phyloP scores from a whole-genome alignment of 2,113 vertebrate genomes.

The Numida meleagris region DNA sequence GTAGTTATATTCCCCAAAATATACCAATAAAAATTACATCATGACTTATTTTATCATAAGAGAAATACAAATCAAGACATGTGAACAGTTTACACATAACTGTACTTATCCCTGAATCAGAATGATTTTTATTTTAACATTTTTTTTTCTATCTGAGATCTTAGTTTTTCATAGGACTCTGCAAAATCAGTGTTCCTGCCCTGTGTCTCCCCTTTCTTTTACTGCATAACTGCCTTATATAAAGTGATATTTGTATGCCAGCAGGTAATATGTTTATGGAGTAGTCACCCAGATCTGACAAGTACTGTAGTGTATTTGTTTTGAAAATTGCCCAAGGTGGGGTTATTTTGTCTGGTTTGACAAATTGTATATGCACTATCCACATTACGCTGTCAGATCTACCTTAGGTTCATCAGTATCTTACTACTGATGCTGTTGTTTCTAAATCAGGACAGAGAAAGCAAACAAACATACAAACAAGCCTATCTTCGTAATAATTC shows the following conservation, averaged over 20 bases:
- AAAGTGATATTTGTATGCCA: slow-evolving; percentile 57
- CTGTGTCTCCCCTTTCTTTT: slow-evolving; percentile 1
- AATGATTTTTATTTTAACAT: background rate
- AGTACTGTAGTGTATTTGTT: slow-evolving; percentile 32
- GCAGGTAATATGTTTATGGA: slow-evolving; percentile 32
- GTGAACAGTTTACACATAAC: background rate
- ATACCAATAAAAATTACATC: background rate
- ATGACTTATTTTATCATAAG: background rate
- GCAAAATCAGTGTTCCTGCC: background rate
- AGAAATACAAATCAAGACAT: background rate
- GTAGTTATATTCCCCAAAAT: background rate
- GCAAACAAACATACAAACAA: background rate
- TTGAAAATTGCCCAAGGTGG: slow-evolving; percentile 54
- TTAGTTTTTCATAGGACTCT: background rate
- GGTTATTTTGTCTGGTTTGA: slow-evolving; percentile 38
- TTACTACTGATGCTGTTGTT: slow-evolving; percentile 15
- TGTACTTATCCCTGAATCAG: background rate
- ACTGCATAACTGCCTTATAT: slow-evolving; percentile 24
- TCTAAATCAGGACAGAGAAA: background rate
- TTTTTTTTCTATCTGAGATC: background rate
- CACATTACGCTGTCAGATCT: slow-evolving; percentile 10
- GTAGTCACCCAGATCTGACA: slow-evolving; percentile 57
- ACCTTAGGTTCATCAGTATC: slow-evolving; percentile 30
- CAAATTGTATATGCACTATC: slow-evolving; percentile 23
- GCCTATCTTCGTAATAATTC: background rate